Base-by-base conservation (phyloP, 2,888 invertebrate genomes). In the Clostera curtula region DNA sequence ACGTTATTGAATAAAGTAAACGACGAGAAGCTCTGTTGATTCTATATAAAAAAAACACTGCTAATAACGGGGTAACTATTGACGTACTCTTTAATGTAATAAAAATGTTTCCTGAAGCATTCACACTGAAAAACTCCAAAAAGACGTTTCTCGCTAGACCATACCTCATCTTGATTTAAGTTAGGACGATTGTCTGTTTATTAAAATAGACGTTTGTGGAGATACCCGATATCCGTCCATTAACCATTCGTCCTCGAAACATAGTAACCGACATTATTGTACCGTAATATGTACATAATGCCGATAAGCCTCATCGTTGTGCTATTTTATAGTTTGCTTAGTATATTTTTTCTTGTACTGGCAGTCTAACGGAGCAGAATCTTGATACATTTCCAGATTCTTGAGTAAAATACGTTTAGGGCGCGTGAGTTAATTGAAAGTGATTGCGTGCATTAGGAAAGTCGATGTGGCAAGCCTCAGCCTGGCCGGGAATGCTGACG, bases 251-350 rank as follows among this genome's bases (percentile, higher is more conserved):
- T 50, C 60, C 58, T 64, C 53, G 52, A 50, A 56, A 54, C 53
- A 50, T 42, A 49, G 45, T 56, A 50, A 55, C 45, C 42, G 38
- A 45, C 42, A 38, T 44, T 42, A 47, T n/a, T 41, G 27, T 40
- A 41, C 12, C 34, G 40, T 40, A 38, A 45, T 49, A 43, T 40
- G 41, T 36, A 37, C 37, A 45, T 42, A 25, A 48, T 43, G 34
- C 49, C 49, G 62, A 65, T 66, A 66, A 63, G 31, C 45, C 43
- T 36, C 50, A 41, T 40, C 42, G 53, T 57, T 56, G 11, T 47
- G 43, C 49, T 29, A 39, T 29, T 28, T 34, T 43, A 42, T 40
- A 31, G 41, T 32, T 19, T 19, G 11, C 9, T 19, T 10, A 5
- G 19, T 19, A 8, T 8, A 3, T 17, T n/a, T 18, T 19, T 4